Conservation (phyloP, 2,888 invertebrate genomes). For the Amblyteles armatorius region DNA sequence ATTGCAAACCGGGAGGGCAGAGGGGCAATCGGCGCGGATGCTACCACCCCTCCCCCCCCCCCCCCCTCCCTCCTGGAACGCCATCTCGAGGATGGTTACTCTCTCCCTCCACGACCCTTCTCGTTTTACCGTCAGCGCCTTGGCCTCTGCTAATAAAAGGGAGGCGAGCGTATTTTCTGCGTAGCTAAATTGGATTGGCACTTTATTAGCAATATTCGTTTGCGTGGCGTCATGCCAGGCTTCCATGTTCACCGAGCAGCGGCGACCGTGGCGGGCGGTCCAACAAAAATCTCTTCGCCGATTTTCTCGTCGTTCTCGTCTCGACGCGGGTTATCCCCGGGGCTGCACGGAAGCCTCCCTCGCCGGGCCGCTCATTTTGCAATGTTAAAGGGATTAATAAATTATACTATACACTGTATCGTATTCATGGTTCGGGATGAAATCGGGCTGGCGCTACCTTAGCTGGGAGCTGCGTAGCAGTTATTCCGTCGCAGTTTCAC, state of each 20-base stretch:
- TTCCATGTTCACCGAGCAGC: conserved; percentile 69
- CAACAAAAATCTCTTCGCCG: conserved; percentile 74
- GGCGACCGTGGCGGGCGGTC: conserved; percentile 53
- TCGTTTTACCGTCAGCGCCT: conserved; percentile 28
- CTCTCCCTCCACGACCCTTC: conserved; percentile 23
- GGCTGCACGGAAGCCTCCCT: not conserved
- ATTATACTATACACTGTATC: not conserved
- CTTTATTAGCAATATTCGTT: conserved; percentile 84
- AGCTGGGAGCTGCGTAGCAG: not conserved
- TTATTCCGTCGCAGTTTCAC: not conserved
- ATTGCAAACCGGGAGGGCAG: conserved; percentile 48
- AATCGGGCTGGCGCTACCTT: not conserved
- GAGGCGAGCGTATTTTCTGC: conserved; percentile 79
- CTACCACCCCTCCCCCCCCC: not conserved
- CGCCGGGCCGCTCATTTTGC: not conserved
- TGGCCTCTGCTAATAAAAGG: conserved; percentile 73
- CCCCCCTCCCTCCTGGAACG: not conserved
- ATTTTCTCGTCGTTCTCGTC: not conserved
- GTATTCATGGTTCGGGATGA: not conserved
- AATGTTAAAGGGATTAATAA: not conserved
- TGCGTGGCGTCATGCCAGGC: conserved; percentile 80
- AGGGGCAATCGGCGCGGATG: conserved; percentile 41
- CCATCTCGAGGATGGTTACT: conserved; percentile 36
- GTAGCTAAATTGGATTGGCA: conserved; percentile 83
- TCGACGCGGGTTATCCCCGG: not conserved